These are phyloP conservation scores for Pelodytes ibericus DNA, from an alignment of 2,797 vertebrate species.

Conservation along the genomic window DNA sequence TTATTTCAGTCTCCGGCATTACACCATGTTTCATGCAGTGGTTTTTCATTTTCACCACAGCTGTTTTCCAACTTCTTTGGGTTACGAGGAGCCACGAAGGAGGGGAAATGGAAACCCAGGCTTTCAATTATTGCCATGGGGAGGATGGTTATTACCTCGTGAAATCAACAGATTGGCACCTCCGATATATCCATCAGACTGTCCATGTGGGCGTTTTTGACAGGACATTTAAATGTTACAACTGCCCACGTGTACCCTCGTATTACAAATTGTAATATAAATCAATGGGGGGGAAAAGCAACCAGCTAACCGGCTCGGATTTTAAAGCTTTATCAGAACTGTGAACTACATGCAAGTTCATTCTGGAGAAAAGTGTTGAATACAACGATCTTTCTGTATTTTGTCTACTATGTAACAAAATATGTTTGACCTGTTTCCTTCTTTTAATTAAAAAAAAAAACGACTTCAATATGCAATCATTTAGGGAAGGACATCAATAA, in stretches of 20 bases:
- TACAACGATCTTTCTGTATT: background rate
- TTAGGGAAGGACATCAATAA: conserved; percentile 51
- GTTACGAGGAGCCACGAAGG: background rate
- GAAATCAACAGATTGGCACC: conserved; percentile 4
- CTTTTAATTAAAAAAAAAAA: conserved; percentile 51
- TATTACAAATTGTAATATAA: background rate
- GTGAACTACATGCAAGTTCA: background rate
- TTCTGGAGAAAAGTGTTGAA: background rate
- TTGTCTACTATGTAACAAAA: conserved; percentile 11
- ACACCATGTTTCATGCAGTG: background rate
- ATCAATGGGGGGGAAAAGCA: background rate
- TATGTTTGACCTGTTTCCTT: conserved; percentile 42
- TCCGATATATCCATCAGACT: conserved; percentile 17
- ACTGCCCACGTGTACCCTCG: background rate
- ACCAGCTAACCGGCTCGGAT: background rate
- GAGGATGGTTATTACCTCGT: background rate
- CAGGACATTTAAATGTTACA: conserved; percentile 8
- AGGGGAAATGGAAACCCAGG: conserved; percentile 18
- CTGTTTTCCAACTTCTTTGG: background rate
- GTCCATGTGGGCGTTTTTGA: background rate
- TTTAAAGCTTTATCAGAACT: too few relatives aligned
- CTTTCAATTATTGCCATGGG: conserved; percentile 9
- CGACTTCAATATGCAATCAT: conserved; percentile 38
- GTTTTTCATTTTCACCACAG: background rate
- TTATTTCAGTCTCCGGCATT: background rate